These are phyloP conservation scores for Drosophila micromelanica DNA, from an alignment of 1,140 invertebrate species.

Conservation along the genomic window DNA sequence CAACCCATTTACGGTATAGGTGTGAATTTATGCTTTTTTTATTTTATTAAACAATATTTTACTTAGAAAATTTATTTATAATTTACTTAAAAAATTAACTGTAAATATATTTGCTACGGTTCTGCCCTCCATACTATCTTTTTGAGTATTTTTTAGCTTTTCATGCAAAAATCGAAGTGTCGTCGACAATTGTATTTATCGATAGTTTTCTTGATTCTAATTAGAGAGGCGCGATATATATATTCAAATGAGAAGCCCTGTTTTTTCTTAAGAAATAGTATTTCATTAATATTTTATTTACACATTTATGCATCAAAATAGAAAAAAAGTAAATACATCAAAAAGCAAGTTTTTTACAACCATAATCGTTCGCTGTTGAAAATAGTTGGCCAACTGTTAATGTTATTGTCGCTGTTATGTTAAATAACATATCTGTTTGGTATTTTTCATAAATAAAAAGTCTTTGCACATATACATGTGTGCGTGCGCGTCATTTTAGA, in stretches of 20 bases:
- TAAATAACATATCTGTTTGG: conserved; percentile 30
- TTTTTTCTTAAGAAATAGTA: neutral
- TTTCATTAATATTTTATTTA: neutral
- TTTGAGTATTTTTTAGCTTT: neutral
- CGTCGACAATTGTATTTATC: neutral
- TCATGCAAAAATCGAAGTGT: neutral
- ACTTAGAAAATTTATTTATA: too few species aligned
- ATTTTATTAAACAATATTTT: too few species aligned
- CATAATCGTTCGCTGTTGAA: conserved; percentile 15
- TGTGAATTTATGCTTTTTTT: too few species aligned
- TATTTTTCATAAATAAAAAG: conserved; percentile 44
- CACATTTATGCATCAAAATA: too few species aligned
- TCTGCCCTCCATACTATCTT: too few species aligned
- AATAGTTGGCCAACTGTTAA: conserved; percentile 11
- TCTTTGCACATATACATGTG: conserved; percentile 32
- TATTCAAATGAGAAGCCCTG: neutral
- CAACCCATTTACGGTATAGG: too few species aligned
- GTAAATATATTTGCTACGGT: too few species aligned
- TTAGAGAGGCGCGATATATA: neutral
- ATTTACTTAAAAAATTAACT: too few species aligned
- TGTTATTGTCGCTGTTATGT: neutral
- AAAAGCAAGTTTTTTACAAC: neutral
- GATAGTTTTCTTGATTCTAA: neutral
- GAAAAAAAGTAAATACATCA: neutral
- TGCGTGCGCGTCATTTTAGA: conserved; percentile 51